phyloP scores from a whole-genome alignment of 2,888 invertebrate genomes.

The Drosophila emarginata region DNA sequence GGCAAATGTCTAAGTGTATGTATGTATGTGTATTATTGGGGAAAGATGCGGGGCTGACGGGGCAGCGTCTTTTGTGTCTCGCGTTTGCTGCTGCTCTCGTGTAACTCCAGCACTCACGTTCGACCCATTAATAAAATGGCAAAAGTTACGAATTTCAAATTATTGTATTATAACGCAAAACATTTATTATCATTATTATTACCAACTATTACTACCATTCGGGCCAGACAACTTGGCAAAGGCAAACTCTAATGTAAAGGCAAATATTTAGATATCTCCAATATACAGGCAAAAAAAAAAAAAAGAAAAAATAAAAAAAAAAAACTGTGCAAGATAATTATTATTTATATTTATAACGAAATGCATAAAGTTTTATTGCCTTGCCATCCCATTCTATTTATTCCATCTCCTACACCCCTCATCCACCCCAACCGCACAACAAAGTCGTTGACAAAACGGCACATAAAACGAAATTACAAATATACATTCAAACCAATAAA shows the following conservation, averaged over 20 bases:
- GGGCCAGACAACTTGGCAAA: constrained; percentile 3
- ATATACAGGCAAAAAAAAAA: background rate
- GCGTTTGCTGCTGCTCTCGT: constrained; percentile 1
- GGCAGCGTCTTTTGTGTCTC: constrained; percentile 1
- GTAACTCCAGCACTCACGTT: constrained; percentile 53
- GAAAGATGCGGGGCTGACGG: too few species aligned
- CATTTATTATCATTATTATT: constrained; percentile 73
- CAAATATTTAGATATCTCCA: constrained; percentile 4
- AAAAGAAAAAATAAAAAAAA: too few species aligned
- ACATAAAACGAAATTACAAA: constrained; percentile 72
- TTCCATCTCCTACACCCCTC: background rate
- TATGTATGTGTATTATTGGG: background rate
- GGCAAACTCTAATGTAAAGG: constrained; percentile 4
- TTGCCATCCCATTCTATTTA: constrained; percentile 13
- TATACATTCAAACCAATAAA: constrained; percentile 47
- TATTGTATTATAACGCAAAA: constrained; percentile 77
- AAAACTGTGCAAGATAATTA: constrained; percentile 62
- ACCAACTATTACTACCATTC: constrained; percentile 30
- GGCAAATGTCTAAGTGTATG: background rate
- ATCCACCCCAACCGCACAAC: background rate
- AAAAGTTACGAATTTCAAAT: constrained; percentile 77
- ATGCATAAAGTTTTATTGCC: constrained; percentile 76
- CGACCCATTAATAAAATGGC: constrained; percentile 77
- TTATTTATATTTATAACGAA: constrained; percentile 78
- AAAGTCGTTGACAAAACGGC: constrained; percentile 70